These are phyloP conservation scores for Heliocidaris tuberculata DNA, from an alignment of 35 echinoderm and acorn worm species.

Conservation along the genomic window DNA sequence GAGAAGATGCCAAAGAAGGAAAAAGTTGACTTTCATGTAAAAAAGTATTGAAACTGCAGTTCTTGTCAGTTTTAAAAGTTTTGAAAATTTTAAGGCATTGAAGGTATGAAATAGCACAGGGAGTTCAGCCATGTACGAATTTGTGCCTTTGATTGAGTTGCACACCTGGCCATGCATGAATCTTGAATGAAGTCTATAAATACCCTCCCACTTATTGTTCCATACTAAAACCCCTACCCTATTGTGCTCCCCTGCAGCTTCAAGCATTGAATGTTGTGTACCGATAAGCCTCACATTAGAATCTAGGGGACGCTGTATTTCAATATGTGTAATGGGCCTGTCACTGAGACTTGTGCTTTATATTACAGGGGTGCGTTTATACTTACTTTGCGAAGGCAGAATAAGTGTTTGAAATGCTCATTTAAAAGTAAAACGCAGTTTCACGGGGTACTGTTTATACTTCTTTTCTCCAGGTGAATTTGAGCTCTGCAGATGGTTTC, in stretches of 20 bases:
- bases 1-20: too few species aligned
- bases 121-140: not conserved
- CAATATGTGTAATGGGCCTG: not conserved
- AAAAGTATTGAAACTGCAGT: too few species aligned
- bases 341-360: not conserved
- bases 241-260: not conserved
- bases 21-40: too few species aligned
- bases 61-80: too few species aligned
- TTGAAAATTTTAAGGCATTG: not conserved
- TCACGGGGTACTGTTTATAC: too few species aligned
- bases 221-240: not conserved
- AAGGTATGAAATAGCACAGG: not conserved
- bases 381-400: too few species aligned
- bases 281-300: not conserved
- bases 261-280: not conserved
- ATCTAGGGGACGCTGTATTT: not conserved
- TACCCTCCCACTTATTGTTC: not conserved
- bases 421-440: too few species aligned
- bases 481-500: too few species aligned
- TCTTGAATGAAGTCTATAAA: not conserved
- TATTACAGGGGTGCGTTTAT: not conserved
- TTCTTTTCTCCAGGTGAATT: too few species aligned
- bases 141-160: not conserved
- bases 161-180: slow-evolving; percentile 12
- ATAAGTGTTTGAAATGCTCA: too few species aligned